Conservation (phyloP, 2,888 invertebrate species). For the Neoaliturus tenellus region DNA sequence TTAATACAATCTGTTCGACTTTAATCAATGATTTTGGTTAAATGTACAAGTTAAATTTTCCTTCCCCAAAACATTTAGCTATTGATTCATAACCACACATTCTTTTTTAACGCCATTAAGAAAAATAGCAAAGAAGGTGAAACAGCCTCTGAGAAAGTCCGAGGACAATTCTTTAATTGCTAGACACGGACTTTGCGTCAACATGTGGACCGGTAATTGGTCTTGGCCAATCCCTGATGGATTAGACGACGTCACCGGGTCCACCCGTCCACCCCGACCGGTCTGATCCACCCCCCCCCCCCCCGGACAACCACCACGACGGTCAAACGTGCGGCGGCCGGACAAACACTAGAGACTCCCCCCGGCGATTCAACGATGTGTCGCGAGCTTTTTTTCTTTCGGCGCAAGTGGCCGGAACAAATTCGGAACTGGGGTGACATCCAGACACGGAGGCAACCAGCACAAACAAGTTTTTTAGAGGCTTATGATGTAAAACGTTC, state of each 20-base stretch:
- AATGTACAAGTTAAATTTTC: too few relatives aligned
- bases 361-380: background rate
- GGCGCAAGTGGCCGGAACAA: background rate
- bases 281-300: background rate
- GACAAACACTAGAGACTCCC: background rate
- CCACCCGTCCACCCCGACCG: background rate
- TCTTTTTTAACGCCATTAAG: too few relatives aligned
- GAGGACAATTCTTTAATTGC: slow-evolving; percentile 24
- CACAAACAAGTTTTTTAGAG: too few relatives aligned
- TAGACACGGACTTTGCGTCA: slow-evolving; percentile 26
- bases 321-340: background rate
- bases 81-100: too few relatives aligned
- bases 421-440: background rate
- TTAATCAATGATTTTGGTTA: too few relatives aligned
- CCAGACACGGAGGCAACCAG: too few relatives aligned
- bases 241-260: slow-evolving; percentile 7
- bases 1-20: too few relatives aligned
- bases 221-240: slow-evolving; percentile 33
- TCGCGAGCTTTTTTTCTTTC: background rate
- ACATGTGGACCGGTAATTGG: slow-evolving; percentile 17
- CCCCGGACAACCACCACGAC: background rate
- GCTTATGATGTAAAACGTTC: too few relatives aligned
- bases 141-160: background rate
- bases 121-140: too few relatives aligned
- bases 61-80: too few relatives aligned